phyloP scores from a whole-genome alignment of 1,140 invertebrate species.

The Drosophila eugracilis region DNA sequence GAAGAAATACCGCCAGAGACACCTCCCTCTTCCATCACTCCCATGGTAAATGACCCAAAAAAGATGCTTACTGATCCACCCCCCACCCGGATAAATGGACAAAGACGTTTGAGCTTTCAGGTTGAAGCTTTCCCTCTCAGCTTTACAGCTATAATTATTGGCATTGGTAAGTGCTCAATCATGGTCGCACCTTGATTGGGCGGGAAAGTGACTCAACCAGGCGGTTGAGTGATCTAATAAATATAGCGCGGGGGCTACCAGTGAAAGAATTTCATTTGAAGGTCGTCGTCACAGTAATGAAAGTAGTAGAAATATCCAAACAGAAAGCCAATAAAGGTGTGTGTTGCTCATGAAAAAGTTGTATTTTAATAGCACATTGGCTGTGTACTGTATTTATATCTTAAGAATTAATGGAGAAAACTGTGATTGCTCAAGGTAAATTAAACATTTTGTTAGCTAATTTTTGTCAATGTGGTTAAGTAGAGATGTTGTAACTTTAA shows the following conservation, averaged over 20 bases:
- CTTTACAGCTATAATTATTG: constrained; percentile 42
- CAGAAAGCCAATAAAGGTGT: too few relatives aligned
- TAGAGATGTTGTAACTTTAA: too few relatives aligned
- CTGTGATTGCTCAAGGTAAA: too few relatives aligned
- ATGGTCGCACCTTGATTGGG: constrained; percentile 47
- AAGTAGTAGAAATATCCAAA: not conserved
- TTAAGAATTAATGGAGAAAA: too few relatives aligned
- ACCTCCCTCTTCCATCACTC: constrained; percentile 25
- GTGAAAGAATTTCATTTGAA: constrained; percentile 59
- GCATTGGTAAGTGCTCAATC: constrained; percentile 70
- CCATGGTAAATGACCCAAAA: constrained; percentile 66
- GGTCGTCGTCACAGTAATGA: constrained; percentile 19
- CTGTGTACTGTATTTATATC: too few relatives aligned
- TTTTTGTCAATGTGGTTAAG: too few relatives aligned
- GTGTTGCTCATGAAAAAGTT: too few relatives aligned
- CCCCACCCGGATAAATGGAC: constrained; percentile 40
- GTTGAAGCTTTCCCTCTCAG: constrained; percentile 60
- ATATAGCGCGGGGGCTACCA: constrained; percentile 8
- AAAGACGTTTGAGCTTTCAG: constrained; percentile 62
- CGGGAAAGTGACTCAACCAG: constrained; percentile 64
- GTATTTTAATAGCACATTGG: not conserved
- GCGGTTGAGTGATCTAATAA: constrained; percentile 65
- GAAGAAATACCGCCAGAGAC: constrained; percentile 12
- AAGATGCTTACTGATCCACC: constrained; percentile 59
- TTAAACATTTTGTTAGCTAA: too few relatives aligned